Evolutionary conservation across 2,888 invertebrate species (phyloP).

Genomic region (Drosophila aldrichi): DNA sequence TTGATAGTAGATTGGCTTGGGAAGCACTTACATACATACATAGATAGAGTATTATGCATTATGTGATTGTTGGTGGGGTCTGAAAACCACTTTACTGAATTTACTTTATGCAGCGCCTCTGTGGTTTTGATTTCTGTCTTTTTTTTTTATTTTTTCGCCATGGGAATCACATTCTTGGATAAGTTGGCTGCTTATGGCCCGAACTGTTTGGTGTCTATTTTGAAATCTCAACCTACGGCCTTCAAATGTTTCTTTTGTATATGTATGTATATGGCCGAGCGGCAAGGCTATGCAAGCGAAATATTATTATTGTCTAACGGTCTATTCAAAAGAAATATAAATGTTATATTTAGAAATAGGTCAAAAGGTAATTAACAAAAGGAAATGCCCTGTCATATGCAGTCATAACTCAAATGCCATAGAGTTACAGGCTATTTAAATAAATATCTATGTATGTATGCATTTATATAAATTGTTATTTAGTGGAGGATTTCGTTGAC

Average conservation of each 20-base stretch:
- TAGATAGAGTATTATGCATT: conserved; percentile 3
- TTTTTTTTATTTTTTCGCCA: neutral
- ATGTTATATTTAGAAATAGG: neutral
- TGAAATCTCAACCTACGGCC: conserved; percentile 5
- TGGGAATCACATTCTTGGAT: conserved; percentile 12
- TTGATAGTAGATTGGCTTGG: conserved; percentile 2
- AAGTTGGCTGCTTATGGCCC: conserved; percentile 3
- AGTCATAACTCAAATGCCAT: neutral
- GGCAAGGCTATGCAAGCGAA: conserved; percentile 5
- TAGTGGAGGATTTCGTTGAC: conserved; percentile 16
- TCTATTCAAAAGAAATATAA: neutral
- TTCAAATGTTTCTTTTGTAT: conserved; percentile 3
- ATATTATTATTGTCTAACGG: neutral
- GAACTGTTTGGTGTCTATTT: conserved; percentile 7
- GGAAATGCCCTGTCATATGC: conserved; percentile 1
- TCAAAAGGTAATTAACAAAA: neutral
- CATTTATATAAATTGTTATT: conserved; percentile 8
- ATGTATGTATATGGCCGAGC: neutral
- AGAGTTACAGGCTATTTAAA: conserved; percentile 5
- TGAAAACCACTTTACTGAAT: neutral
- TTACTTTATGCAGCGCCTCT: conserved; percentile 5
- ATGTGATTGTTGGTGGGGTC: conserved; percentile 1
- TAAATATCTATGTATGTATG: neutral
- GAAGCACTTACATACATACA: conserved; percentile 4
- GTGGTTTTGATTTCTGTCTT: neutral